These are phyloP conservation scores for Trogon melanurus DNA, from an alignment of 2,113 vertebrate species.

Conservation along the genomic window DNA sequence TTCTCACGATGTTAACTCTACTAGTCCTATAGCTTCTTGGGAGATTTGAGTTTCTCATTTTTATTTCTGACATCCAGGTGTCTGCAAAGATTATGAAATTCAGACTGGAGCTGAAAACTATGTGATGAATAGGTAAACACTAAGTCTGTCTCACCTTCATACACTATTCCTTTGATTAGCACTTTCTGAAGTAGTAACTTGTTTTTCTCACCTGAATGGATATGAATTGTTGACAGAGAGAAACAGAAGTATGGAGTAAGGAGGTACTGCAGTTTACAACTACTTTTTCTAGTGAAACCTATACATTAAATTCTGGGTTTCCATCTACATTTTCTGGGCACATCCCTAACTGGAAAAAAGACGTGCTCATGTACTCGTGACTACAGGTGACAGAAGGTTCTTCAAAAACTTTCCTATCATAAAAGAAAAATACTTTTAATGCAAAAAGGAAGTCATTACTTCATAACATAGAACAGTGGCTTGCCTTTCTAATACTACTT, in stretches of 20 bases:
- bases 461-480: not conserved
- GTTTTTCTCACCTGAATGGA: not conserved
- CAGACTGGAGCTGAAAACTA: not conserved
- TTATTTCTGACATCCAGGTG: not conserved
- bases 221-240: not conserved
- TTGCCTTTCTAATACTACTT: not conserved
- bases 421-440: not conserved
- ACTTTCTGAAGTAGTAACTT: not conserved
- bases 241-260: not conserved
- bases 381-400: not conserved
- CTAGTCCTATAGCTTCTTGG: not conserved
- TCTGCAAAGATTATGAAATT: not conserved
- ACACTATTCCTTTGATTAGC: not conserved
- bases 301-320: not conserved
- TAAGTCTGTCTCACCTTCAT: not conserved
- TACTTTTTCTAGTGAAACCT: not conserved
- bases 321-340: not conserved
- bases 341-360: not conserved
- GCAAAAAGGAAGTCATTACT: not conserved
- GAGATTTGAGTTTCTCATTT: not conserved
- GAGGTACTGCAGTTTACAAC: not conserved
- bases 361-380: not conserved
- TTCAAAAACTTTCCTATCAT: not conserved
- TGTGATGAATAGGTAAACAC: not conserved
- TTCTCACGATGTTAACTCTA: not conserved